phyloP scores from a whole-genome alignment of 2,888 invertebrate species.

The Hofmannophila pseudospretella region DNA sequence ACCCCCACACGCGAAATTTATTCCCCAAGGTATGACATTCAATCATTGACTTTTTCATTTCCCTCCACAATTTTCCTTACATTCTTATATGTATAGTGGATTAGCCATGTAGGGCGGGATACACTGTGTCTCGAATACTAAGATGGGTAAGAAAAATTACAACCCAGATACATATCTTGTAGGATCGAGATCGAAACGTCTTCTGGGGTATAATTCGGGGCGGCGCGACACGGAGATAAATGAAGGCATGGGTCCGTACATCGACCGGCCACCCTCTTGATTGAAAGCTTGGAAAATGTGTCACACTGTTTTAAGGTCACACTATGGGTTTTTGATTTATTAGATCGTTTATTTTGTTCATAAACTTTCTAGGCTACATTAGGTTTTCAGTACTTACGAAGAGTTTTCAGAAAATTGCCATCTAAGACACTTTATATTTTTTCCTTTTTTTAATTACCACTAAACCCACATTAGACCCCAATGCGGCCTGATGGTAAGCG shows the following conservation, averaged over 20 bases:
- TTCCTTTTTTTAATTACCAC: too few species aligned
- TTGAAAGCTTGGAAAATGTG: conserved; percentile 35
- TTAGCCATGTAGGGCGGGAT: conserved; percentile 43
- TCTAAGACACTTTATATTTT: too few species aligned
- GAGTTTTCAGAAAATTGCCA: too few species aligned
- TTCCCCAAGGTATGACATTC: conserved; percentile 72
- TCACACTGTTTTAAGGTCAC: conserved; percentile 17
- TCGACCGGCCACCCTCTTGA: conserved; percentile 26
- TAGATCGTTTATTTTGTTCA: too few species aligned
- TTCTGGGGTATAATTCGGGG: conserved; percentile 47
- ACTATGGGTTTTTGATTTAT: conserved; percentile 1
- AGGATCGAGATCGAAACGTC: conserved; percentile 48
- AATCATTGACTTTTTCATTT: conserved; percentile 68
- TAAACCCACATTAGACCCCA: too few species aligned
- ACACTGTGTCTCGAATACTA: conserved; percentile 57
- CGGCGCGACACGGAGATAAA: conserved; percentile 47
- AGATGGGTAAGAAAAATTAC: conserved; percentile 61
- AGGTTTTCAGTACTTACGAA: too few species aligned
- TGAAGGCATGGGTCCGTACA: conserved; percentile 36
- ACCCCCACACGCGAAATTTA: conserved; percentile 52
- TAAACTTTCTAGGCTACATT: too few species aligned
- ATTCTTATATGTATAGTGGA: conserved; percentile 21
- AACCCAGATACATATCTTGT: conserved; percentile 52
- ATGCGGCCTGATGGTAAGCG: too few species aligned
- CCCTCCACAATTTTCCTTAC: conserved; percentile 32